These are phyloP conservation scores for Pimpla rufipes DNA, from an alignment of 2,888 invertebrate genomes.

Conservation along the genomic window DNA sequence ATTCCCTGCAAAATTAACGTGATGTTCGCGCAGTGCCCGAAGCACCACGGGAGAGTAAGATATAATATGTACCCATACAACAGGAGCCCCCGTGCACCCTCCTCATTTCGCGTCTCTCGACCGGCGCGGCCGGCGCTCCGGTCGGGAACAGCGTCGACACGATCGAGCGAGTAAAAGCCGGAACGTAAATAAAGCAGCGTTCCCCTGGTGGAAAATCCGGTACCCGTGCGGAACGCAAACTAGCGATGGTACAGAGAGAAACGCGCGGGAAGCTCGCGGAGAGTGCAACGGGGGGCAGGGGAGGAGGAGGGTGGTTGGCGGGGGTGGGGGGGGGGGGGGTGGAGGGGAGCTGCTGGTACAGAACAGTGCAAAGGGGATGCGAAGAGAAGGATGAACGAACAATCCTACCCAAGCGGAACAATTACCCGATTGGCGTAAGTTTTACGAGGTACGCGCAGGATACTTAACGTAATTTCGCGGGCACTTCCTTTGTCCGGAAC, in stretches of 20 bases:
- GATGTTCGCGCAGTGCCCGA: neutral
- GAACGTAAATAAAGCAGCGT: conserved; percentile 52
- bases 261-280: conserved; percentile 10
- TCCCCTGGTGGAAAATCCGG: conserved; percentile 42
- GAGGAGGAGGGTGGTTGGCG: neutral
- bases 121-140: neutral
- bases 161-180: conserved; percentile 54
- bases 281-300: neutral
- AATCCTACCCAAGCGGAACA: conserved; percentile 54
- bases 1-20: conserved; percentile 23
- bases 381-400: conserved; percentile 46
- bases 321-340: neutral
- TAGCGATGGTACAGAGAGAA: conserved; percentile 36
- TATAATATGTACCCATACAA: neutral
- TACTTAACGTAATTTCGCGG: conserved; percentile 63
- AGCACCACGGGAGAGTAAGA: conserved; percentile 1
- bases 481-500: conserved; percentile 55
- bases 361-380: conserved; percentile 10
- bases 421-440: conserved; percentile 64
- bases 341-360: neutral
- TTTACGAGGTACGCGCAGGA: conserved; percentile 59
- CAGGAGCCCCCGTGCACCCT: conserved; percentile 11
- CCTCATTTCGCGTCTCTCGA: neutral
- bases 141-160: conserved; percentile 30
- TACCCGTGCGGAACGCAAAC: conserved; percentile 33